A percentile compares a stretch with the other conserved stretches of the same genome.
Conservation (phyloP, 2,888 invertebrate species). For the Gortyna flavago region DNA sequence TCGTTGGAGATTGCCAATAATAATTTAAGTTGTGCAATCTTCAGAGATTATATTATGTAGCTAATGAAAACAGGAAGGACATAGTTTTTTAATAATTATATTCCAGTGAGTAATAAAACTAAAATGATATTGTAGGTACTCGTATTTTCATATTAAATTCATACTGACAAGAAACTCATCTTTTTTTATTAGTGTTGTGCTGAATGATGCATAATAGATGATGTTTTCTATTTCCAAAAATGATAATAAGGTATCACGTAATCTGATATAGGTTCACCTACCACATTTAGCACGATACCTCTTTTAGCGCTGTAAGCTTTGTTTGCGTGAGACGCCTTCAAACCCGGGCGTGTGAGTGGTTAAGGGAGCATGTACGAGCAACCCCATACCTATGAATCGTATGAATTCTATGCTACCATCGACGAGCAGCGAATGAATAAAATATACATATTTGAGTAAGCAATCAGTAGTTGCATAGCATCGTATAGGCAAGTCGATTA, state of each 20-base stretch:
- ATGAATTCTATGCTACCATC: neutral
- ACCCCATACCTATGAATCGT: neutral
- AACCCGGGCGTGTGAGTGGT: no score
- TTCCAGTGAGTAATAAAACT: no score
- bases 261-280: neutral
- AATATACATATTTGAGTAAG: neutral
- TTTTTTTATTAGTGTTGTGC: neutral
- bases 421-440: neutral
- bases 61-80: no score
- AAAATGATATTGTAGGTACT: no score
- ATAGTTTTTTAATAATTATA: no score
- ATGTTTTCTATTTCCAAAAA: no score
- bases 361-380: neutral
- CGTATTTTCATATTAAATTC: neutral
- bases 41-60: no score
- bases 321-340: neutral
- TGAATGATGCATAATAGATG: no score
- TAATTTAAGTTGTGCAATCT: neutral
- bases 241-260: neutral
- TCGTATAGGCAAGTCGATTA: neutral
- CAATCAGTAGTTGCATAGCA: neutral
- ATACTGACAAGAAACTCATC: neutral
- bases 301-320: neutral
- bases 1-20: neutral
- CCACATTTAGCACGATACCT: neutral